Conservation (phyloP, 2,888 invertebrate genomes). For the Agriopis marginaria region DNA sequence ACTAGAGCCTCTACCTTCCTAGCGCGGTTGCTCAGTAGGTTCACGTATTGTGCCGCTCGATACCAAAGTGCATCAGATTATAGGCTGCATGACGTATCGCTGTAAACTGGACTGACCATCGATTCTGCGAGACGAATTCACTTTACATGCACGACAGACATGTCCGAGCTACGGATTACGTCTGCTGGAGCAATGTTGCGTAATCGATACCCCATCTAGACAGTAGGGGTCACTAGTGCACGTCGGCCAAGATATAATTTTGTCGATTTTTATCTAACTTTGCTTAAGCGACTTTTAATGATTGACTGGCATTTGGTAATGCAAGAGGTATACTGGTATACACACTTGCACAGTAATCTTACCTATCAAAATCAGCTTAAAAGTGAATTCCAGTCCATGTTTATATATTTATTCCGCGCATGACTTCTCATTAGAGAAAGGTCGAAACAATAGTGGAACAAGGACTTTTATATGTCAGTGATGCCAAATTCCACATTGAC, state of each 20-base stretch:
- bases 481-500: constrained; percentile 69
- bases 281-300: constrained; percentile 43
- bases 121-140: constrained; percentile 45
- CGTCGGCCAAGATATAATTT: constrained; percentile 52
- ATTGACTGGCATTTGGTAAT: constrained; percentile 32
- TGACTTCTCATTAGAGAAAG: constrained; percentile 43
- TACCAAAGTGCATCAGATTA: constrained; percentile 73
- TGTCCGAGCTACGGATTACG: constrained; percentile 41
- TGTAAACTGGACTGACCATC: constrained; percentile 63
- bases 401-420: constrained; percentile 26
- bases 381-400: constrained; percentile 6
- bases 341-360: neutral
- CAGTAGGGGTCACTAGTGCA: constrained; percentile 52
- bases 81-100: constrained; percentile 61
- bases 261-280: constrained; percentile 55
- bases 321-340: neutral
- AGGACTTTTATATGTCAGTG: constrained; percentile 75
- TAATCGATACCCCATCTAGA: constrained; percentile 52
- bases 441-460: constrained; percentile 62
- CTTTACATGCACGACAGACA: constrained; percentile 43
- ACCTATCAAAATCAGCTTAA: neutral
- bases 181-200: constrained; percentile 40
- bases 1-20: constrained; percentile 34
- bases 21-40: constrained; percentile 62
- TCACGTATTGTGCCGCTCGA: constrained; percentile 61